Base-by-base conservation (phyloP, 35 echinoderm and acorn worm species). In the Ptychodera flava region DNA sequence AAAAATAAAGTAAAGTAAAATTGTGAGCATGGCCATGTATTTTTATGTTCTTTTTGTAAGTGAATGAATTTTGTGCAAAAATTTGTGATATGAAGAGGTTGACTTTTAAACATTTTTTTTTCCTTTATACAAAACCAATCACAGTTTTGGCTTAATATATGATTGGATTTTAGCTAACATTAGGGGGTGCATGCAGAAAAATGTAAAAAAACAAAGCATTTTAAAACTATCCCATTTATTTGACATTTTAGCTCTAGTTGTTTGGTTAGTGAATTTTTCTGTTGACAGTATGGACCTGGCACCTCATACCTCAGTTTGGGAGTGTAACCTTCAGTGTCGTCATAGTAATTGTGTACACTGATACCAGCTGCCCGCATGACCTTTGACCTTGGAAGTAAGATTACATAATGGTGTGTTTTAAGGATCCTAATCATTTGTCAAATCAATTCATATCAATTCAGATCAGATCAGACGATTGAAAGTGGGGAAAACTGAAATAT, bases 21-120 rank as follows among this genome's bases (percentile, higher is more conserved):
- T 64, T 64, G 45, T 64, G 45, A 64, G 45, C 45, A 64, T 64
- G 45, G 45, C 45, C 45, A 64, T 64, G 45, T 64, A 64, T 12
- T 22, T 64, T 64, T 64, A 64, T 64, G 6, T 64, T 22, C 22
- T 64, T 64, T 64, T 64, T 64, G 45, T 64, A 64, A 64, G 45
- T 64, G 45, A 64, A 64, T 64, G 45, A 64, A 64, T 64, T 64
- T 64, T 64, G 45, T 64, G 45, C 45, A 64, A 64, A 64, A 64
- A 64, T 64, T 22, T 64, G 45, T 64, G 45, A 64, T 12, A 64
- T 64, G 45, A 64, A 12, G 22, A 64, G 45, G 6, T 64, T 64
- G 22, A 22, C 45, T 6, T 64, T 64, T 64, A 64, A 64, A 64
- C n/a, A n/a, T n/a, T n/a, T n/a, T n/a, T n/a, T n/a, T n/a, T n/a